A percentile compares a stretch with the other conserved stretches of the same genome.
These are phyloP conservation scores for Notamacropus eugenii DNA, from an alignment of 2,797 vertebrate species.

Conservation along the genomic window DNA sequence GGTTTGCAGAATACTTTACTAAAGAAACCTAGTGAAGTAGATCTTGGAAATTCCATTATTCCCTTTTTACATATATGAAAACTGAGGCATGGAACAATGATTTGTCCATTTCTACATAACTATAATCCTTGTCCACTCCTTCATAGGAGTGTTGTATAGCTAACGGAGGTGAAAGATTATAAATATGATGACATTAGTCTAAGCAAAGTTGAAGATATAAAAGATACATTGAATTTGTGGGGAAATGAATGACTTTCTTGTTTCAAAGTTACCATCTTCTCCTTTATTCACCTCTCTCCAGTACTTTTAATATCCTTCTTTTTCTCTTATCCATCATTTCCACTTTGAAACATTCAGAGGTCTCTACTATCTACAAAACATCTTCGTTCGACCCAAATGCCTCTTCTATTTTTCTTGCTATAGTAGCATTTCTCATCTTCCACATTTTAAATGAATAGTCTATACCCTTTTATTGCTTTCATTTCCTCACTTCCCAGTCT, in stretches of 20 bases:
- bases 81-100: neutral
- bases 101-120: neutral
- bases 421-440: neutral
- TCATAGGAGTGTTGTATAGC: neutral
- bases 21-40: neutral
- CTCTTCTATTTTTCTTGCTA: neutral
- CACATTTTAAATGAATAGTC: neutral
- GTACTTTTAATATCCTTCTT: neutral
- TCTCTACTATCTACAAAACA: neutral
- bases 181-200: neutral
- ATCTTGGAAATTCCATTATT: neutral
- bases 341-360: neutral
- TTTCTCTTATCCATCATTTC: neutral
- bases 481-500: neutral
- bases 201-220: neutral
- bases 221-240: neutral
- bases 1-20: neutral
- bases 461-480: neutral
- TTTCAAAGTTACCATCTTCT: neutral
- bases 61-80: neutral
- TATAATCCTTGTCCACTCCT: neutral
- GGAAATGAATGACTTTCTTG: neutral
- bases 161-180: neutral
- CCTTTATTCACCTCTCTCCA: neutral
- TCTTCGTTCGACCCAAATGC: neutral